Conservation (phyloP, 92 coral and sea anemone genomes). For the Epizoanthus ramosus region DNA sequence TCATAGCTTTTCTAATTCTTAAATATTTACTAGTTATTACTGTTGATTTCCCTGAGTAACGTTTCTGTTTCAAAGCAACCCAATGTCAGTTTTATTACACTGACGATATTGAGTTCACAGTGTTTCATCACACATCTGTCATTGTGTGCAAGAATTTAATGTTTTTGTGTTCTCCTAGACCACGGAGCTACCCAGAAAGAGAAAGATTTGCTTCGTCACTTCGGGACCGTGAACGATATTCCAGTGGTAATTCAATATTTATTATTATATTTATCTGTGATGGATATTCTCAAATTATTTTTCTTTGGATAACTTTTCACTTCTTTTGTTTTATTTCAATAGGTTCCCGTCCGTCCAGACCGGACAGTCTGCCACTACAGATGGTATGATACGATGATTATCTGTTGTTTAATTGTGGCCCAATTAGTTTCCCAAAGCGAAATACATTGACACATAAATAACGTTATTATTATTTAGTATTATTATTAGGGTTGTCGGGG, state of each 20-base stretch:
- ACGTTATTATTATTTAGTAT: too few species aligned
- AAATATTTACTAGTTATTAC: too few species aligned
- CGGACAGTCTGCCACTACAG: conserved; percentile 26
- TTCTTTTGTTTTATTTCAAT: neutral
- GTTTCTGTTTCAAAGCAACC: too few species aligned
- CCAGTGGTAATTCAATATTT: conserved; percentile 16
- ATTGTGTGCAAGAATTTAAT: neutral
- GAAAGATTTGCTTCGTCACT: neutral
- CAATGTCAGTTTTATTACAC: too few species aligned
- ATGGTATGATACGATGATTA: neutral
- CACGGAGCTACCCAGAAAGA: conserved; percentile 38
- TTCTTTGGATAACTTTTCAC: neutral
- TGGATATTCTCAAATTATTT: neutral
- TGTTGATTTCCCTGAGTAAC: too few species aligned
- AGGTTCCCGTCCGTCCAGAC: conserved; percentile 24
- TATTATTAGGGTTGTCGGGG: too few species aligned
- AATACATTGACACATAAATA: too few species aligned
- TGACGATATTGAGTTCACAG: too few species aligned
- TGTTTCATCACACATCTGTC: neutral
- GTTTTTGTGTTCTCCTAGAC: conserved; percentile 9
- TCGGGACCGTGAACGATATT: conserved; percentile 27
- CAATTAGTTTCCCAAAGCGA: too few species aligned
- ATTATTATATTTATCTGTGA: neutral
- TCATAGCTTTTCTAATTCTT: too few species aligned
- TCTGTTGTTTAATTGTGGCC: neutral